A percentile compares a stretch with the other conserved stretches of the same genome.
phyloP scores from a whole-genome alignment of 92 coral and sea anemone genomes.

The Micromussa lordhowensis region DNA sequence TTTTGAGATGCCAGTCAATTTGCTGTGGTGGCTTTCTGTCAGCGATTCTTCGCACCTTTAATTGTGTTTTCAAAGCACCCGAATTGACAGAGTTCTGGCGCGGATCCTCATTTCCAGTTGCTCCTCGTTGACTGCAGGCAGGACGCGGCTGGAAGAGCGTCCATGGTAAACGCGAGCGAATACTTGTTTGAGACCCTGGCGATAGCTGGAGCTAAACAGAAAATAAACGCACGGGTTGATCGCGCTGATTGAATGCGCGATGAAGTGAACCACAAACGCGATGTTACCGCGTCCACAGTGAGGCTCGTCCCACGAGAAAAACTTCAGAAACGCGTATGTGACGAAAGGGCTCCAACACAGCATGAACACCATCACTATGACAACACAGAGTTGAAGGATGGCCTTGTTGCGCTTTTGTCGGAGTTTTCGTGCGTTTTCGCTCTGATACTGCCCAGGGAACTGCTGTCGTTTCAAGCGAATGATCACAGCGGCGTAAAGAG shows the following conservation, averaged over 20 bases:
- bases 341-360: conserved; percentile 48
- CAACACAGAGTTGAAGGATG: conserved; percentile 42
- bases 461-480: conserved; percentile 22
- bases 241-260: conserved; percentile 55
- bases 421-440: conserved; percentile 26
- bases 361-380: conserved; percentile 43
- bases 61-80: not conserved
- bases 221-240: conserved; percentile 51
- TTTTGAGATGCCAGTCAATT: not conserved
- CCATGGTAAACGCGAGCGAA: not conserved
- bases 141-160: conserved; percentile 8
- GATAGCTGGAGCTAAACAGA: conserved; percentile 47
- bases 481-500: conserved; percentile 35
- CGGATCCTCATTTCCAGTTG: conserved; percentile 31
- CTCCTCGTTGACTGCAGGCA: conserved; percentile 4
- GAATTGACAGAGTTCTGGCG: conserved; percentile 13
- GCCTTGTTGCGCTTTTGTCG: conserved; percentile 43
- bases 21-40: not conserved
- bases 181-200: conserved; percentile 47
- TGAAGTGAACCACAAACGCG: conserved; percentile 31
- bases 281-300: conserved; percentile 24
- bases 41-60: not conserved
- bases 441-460: conserved; percentile 31
- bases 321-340: conserved; percentile 37
- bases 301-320: conserved; percentile 36